Percentiles rank a stretch among this genome's conserved stretches.
phyloP scores from a whole-genome alignment of 2,797 vertebrate species.

The Sternarchorhynchus goeldii region DNA sequence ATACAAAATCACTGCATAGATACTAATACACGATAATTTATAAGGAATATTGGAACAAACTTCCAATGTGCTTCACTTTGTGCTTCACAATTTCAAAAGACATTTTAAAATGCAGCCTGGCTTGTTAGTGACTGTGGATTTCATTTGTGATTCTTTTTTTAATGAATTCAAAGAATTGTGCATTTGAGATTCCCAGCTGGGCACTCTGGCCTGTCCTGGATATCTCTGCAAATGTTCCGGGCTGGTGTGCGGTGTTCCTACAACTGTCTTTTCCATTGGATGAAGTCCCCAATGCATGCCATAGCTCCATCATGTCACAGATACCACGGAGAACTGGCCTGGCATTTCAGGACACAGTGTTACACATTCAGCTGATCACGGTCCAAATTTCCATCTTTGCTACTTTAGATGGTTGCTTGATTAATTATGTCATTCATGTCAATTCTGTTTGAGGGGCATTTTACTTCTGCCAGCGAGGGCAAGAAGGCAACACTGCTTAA shows the following conservation, averaged over 20 bases:
- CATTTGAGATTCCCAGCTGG: not conserved
- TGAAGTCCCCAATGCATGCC: constrained; percentile 14
- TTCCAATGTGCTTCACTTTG: no score
- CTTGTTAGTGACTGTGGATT: no score
- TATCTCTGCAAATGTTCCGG: constrained; percentile 11
- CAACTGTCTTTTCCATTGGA: constrained; percentile 35
- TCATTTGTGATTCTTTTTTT: not conserved
- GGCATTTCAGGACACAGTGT: constrained; percentile 10
- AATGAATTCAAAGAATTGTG: not conserved
- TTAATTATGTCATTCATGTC: constrained; percentile 28
- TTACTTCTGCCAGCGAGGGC: not conserved
- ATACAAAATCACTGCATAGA: no score
- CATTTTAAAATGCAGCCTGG: no score
- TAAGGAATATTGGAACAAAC: no score
- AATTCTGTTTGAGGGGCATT: not conserved
- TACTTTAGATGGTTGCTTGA: constrained; percentile 13
- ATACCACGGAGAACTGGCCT: not conserved
- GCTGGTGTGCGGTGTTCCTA: constrained; percentile 16
- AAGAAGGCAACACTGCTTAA: constrained; percentile 61
- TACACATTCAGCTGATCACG: not conserved
- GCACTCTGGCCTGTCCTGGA: not conserved
- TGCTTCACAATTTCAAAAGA: no score
- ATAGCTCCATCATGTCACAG: constrained; percentile 39
- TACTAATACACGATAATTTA: no score
- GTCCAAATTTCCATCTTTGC: not conserved